These are phyloP conservation scores for Anthopleura xanthogrammica DNA, from an alignment of 92 coral and sea anemone genomes.

Conservation along the genomic window DNA sequence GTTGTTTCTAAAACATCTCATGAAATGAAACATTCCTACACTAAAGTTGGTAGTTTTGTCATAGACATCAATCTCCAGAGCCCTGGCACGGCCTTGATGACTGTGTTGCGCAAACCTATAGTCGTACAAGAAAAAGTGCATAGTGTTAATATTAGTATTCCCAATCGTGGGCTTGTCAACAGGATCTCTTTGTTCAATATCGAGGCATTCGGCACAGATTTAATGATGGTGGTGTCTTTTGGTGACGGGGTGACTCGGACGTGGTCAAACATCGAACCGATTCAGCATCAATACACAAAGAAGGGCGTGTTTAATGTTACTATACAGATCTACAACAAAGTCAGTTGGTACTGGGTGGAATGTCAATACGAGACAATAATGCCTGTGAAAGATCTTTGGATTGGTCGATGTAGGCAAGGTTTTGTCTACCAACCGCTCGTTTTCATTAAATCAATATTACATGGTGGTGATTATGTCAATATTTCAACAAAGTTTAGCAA, in stretches of 20 bases:
- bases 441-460: neutral
- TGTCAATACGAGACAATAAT: constrained; percentile 14
- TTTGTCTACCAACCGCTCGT: neutral
- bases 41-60: neutral
- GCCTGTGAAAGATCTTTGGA: neutral
- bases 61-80: neutral
- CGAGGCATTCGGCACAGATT: constrained; percentile 11
- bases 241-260: neutral
- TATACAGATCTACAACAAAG: constrained; percentile 20
- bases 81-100: neutral
- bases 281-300: neutral
- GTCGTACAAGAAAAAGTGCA: constrained; percentile 13
- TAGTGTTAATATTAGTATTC: constrained; percentile 9
- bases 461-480: constrained; percentile 22
- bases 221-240: neutral
- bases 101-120: neutral
- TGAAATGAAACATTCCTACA: neutral
- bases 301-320: constrained; percentile 14
- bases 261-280: neutral
- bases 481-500: constrained; percentile 35
- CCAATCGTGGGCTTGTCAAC: neutral
- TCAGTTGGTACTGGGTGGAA: constrained; percentile 11
- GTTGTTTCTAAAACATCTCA: neutral
- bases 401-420: neutral
- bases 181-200: neutral